phyloP scores from a whole-genome alignment of 2,113 vertebrate species.

The Paradoxurus hermaphroditus region DNA sequence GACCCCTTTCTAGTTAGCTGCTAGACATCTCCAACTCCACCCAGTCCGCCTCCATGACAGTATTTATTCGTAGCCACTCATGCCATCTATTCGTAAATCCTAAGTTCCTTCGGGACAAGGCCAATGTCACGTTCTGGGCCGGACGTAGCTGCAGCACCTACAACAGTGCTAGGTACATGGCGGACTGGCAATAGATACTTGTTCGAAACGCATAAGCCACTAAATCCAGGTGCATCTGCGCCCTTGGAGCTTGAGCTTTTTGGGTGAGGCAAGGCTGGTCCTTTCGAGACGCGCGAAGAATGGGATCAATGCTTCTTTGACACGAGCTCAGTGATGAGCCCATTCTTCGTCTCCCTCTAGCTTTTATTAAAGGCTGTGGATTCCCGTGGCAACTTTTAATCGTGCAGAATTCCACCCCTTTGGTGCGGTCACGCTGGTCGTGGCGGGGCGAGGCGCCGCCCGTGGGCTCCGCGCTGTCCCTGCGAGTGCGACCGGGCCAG shows the following conservation, averaged over 20 bases:
- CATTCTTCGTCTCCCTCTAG: background rate
- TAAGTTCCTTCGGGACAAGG: background rate
- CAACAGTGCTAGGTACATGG: background rate
- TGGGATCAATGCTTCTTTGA: background rate
- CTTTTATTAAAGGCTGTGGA: background rate
- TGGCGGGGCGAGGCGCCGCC: background rate
- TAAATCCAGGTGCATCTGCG: background rate
- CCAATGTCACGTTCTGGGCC: background rate
- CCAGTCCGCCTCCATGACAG: fast-evolving
- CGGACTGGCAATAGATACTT: fast-evolving
- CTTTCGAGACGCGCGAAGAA: background rate
- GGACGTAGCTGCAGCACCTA: no score
- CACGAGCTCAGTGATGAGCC: background rate
- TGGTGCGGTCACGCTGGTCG: fast-evolving
- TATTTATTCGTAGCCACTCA: background rate
- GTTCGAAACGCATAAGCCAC: background rate
- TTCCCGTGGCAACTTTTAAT: fast-evolving
- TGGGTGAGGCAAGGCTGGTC: background rate
- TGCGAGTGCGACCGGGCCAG: no score
- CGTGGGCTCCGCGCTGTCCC: background rate
- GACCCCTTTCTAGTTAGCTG: background rate
- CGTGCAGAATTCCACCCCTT: background rate
- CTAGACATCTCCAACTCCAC: background rate
- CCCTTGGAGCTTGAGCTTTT: background rate
- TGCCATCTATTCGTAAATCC: background rate